Conservation (phyloP, 64 coral and sea anemone genomes). For the Orbicella faveolata region DNA sequence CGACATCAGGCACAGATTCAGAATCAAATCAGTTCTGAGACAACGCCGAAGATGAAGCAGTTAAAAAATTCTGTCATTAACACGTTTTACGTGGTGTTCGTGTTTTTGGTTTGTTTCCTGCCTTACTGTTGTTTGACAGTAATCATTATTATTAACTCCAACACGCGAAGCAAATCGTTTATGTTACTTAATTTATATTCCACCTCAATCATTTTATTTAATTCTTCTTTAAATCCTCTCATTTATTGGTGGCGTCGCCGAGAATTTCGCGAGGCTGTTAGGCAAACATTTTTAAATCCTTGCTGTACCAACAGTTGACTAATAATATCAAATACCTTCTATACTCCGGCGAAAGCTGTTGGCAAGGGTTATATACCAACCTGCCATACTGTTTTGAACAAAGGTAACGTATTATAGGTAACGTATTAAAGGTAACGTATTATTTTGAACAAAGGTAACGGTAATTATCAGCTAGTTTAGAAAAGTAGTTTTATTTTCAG, state of each 20-base stretch:
- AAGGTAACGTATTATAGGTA: no score
- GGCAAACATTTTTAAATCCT: background rate
- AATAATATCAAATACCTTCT: no score
- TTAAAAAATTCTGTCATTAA: background rate
- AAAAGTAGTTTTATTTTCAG: no score
- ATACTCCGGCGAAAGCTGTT: no score
- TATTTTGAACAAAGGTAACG: no score
- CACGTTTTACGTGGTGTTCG: background rate
- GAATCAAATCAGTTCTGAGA: background rate
- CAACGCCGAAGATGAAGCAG: background rate
- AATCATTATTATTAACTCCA: background rate
- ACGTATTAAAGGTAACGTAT: no score
- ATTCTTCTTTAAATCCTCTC: background rate
- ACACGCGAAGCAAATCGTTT: background rate
- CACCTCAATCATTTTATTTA: background rate
- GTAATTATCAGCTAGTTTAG: no score
- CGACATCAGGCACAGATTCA: background rate
- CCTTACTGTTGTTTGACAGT: background rate
- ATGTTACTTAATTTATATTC: background rate
- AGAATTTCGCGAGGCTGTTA: background rate
- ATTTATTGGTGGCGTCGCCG: background rate
- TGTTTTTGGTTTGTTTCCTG: background rate
- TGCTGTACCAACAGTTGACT: background rate
- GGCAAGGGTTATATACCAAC: no score
- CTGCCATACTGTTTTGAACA: no score